Evolutionary conservation across 2,888 invertebrate species (phyloP), one percentile per base, ranked within the genome.

Genomic region (Pammene aurita): DNA sequence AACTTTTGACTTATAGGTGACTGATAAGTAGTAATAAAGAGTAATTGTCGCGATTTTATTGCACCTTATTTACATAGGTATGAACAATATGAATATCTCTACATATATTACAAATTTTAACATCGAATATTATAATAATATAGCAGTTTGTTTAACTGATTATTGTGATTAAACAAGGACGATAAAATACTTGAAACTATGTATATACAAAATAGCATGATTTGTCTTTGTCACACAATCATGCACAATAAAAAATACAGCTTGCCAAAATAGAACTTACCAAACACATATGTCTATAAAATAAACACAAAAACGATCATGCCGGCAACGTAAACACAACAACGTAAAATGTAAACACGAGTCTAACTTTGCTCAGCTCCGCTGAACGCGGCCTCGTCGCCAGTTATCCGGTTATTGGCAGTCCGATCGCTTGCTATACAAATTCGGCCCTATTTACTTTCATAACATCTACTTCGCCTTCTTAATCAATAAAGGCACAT

Each of bases 381-480:
- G n/a, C 38, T 38, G 48, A 50, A 50, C 42, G 63, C 52, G 54
- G 26, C 7, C 42, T 42, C 18, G 34, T 55, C 41, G 34, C 42
- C 54, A 44, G 55, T 35, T 65, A 65, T 56, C 55, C 55, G 72
- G 75, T 74, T 77, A 80, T 79, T 79, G 77, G 76, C 72, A 78
- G 74, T 78, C 76, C 70, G 74, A 80, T 76, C 77, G 65, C 44
- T 72, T 75, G 70, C 74, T 76, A 76, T 80, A 84, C 80, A 82
- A 80, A 82, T 80, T 74, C 71, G 72, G 67, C 73, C 78, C 77
- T 77, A 81, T 82, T 82, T 80, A 80, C 77, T 79, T 78, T 75
- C 75, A 69, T 67, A 75, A 74, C 79, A 75, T 76, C 75, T 76
- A 63, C 54, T 63, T 44, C 42, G n/a, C 0, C 50, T 26, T 26